These are phyloP conservation scores for Magallana gigas DNA, from an alignment of 1,140 invertebrate species.

Conservation along the genomic window DNA sequence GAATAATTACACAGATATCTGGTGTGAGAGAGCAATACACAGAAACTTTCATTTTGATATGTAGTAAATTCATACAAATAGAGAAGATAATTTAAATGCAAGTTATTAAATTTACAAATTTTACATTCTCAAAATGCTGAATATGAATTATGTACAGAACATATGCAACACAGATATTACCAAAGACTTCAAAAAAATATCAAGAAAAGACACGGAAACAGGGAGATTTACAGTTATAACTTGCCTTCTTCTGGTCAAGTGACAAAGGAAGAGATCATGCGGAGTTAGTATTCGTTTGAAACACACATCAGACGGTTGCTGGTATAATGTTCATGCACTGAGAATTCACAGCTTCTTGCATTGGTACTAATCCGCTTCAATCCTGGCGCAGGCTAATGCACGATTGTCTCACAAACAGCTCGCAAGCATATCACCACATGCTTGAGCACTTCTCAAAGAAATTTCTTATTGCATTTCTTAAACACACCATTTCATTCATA, in stretches of 20 bases:
- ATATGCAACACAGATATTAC: no score
- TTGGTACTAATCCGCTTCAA: not conserved
- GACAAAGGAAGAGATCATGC: slow-evolving; percentile 23
- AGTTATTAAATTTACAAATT: no score
- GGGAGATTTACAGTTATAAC: not conserved
- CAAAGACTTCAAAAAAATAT: no score
- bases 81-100: no score
- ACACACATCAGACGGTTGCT: slow-evolving; percentile 23
- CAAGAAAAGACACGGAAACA: no score
- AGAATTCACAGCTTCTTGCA: slow-evolving; percentile 6
- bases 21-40: no score
- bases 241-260: slow-evolving; percentile 18
- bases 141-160: no score
- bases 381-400: not conserved
- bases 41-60: no score
- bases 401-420: not conserved
- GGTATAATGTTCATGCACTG: slow-evolving; percentile 29
- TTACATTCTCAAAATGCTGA: no score
- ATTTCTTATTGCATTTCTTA: not conserved
- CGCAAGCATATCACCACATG: not conserved
- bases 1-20: no score
- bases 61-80: no score
- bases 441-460: not conserved
- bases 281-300: slow-evolving; percentile 22
- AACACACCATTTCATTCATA: slow-evolving; percentile 1